Conservation (phyloP, 2,888 invertebrate species). For the Leptothorax acervorum region DNA sequence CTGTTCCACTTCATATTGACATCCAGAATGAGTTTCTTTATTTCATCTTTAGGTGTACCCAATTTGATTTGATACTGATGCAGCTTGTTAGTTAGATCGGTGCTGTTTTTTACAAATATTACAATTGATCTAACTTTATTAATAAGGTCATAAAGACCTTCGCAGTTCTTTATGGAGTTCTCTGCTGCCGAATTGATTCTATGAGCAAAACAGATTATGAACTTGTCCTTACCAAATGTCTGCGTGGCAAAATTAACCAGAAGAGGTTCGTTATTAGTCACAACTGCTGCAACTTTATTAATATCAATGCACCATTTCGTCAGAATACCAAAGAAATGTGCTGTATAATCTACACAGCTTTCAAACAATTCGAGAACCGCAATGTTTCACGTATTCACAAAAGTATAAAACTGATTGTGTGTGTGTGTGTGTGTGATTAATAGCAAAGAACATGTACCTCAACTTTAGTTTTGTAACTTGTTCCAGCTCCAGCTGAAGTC, state of each 20-base stretch:
- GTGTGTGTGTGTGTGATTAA: neutral
- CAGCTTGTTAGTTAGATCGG: neutral
- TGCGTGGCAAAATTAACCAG: neutral
- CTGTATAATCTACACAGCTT: neutral
- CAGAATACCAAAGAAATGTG: neutral
- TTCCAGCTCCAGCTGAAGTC: constrained; percentile 23
- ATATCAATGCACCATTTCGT: neutral
- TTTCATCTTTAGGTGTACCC: neutral
- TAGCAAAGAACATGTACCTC: neutral
- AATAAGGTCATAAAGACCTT: neutral
- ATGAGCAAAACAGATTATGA: constrained; percentile 6
- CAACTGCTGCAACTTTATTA: neutral
- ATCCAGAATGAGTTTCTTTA: neutral
- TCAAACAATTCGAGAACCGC: neutral
- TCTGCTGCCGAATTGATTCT: neutral
- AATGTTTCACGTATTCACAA: neutral
- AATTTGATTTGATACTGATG: neutral
- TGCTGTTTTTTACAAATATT: neutral
- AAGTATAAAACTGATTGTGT: neutral
- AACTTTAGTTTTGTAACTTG: constrained; percentile 8
- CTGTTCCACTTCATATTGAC: neutral
- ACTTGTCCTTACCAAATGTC: neutral
- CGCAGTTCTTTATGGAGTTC: neutral
- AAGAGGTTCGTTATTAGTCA: neutral
- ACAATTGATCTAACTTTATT: neutral